These are phyloP conservation scores for Patella pellucida DNA, from an alignment of 2,888 invertebrate genomes.

Conservation along the genomic window DNA sequence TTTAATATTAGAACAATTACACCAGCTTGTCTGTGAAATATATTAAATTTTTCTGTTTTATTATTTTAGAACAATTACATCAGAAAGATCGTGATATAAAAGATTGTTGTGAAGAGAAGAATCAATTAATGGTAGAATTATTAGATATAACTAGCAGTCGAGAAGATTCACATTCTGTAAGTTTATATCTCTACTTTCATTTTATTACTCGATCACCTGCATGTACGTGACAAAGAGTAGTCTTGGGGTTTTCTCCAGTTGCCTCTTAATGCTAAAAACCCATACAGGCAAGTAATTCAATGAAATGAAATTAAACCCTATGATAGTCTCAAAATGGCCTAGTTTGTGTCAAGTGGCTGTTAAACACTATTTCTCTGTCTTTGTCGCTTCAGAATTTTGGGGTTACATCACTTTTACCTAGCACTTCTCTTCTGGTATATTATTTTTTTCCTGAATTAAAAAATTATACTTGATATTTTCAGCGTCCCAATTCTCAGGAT, in stretches of 20 bases:
- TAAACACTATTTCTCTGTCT: too few relatives aligned
- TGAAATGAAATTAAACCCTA: too few relatives aligned
- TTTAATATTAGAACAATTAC: too few relatives aligned
- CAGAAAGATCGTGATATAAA: constrained; percentile 91
- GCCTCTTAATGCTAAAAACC: too few relatives aligned
- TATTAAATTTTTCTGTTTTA: neutral
- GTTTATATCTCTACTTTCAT: constrained; percentile 9
- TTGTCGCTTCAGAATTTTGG: neutral
- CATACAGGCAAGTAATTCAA: too few relatives aligned
- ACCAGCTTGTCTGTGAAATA: too few relatives aligned
- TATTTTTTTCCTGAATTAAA: neutral
- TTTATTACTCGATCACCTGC: neutral
- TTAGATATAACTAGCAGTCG: constrained; percentile 73
- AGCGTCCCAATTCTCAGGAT: constrained; percentile 39
- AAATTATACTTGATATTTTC: neutral
- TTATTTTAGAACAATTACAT: constrained; percentile 81
- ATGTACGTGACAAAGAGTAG: neutral
- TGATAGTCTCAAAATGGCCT: too few relatives aligned
- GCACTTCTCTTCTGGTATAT: neutral
- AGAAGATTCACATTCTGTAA: constrained; percentile 29
- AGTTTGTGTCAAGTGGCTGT: too few relatives aligned
- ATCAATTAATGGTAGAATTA: constrained; percentile 77
- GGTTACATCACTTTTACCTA: neutral
- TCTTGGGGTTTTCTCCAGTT: too few relatives aligned
- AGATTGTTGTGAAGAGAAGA: constrained; percentile 88